Evolutionary conservation across 2,888 invertebrate species (phyloP).

Genomic region (Coleophora deauratella): DNA sequence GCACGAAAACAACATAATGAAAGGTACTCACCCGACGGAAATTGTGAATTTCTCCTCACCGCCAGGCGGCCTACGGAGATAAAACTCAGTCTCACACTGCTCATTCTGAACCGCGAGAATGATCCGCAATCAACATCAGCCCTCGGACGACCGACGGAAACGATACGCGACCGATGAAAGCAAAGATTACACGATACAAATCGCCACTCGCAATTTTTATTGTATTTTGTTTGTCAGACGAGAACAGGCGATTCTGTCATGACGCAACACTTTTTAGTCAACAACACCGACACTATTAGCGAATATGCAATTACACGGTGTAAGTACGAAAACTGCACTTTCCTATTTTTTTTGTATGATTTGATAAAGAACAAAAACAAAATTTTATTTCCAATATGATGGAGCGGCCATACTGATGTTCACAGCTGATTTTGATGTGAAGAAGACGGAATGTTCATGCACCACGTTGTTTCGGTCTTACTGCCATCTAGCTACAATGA

Average conservation of each 20-base stretch:
- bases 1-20: constrained; percentile 34
- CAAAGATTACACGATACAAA: constrained; percentile 25
- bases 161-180: constrained; percentile 42
- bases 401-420: constrained; percentile 72
- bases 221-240: constrained; percentile 69
- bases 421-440: constrained; percentile 75
- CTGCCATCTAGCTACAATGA: constrained; percentile 36
- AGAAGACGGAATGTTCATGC: constrained; percentile 50
- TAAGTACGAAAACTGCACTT: constrained; percentile 61
- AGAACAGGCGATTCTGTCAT: constrained; percentile 67
- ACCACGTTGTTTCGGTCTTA: constrained; percentile 63
- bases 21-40: constrained; percentile 56
- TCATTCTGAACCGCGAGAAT: constrained; percentile 51
- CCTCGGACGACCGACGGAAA: constrained; percentile 39
- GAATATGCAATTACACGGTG: constrained; percentile 42
- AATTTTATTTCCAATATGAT: constrained; percentile 59
- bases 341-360: constrained; percentile 56
- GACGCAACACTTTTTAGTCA: constrained; percentile 72
- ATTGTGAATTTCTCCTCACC: constrained; percentile 60
- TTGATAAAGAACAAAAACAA: constrained; percentile 44
- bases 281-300: constrained; percentile 50
- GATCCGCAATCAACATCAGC: constrained; percentile 56
- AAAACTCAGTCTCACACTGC: constrained; percentile 67
- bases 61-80: constrained; percentile 65
- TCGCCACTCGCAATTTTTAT: constrained; percentile 58